These are phyloP conservation scores for Tortrix viridana DNA, from an alignment of 2,888 invertebrate species.

Conservation along the genomic window DNA sequence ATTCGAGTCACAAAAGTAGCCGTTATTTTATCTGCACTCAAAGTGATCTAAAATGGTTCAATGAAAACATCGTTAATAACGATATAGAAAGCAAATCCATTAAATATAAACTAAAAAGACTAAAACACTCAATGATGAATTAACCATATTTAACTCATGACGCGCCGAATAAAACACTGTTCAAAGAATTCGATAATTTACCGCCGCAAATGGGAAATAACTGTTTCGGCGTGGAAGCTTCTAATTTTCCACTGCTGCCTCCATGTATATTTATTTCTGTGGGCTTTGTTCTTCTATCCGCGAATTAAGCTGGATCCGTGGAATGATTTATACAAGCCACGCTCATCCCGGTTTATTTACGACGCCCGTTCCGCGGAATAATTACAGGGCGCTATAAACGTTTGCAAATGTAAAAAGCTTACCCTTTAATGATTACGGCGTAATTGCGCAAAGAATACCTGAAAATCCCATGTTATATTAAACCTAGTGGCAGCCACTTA, in stretches of 20 bases:
- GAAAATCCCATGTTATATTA: constrained; percentile 39
- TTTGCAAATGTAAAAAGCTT: constrained; percentile 78
- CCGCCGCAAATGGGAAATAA: constrained; percentile 59
- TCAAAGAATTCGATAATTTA: constrained; percentile 64
- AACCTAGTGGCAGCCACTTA: constrained; percentile 39
- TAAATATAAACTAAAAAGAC: background rate
- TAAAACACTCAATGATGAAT: constrained; percentile 16
- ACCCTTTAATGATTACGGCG: constrained; percentile 66
- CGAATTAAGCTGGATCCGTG: constrained; percentile 76
- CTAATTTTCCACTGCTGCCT: constrained; percentile 56
- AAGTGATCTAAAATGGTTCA: too few species aligned
- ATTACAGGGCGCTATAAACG: constrained; percentile 77
- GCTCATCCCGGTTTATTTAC: constrained; percentile 82
- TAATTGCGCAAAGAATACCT: constrained; percentile 61
- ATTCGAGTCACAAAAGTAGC: too few species aligned
- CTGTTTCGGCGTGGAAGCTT: constrained; percentile 44
- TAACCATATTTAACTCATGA: constrained; percentile 28
- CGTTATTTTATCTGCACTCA: too few species aligned
- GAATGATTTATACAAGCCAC: constrained; percentile 82
- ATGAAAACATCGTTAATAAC: too few species aligned
- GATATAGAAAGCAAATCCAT: too few species aligned
- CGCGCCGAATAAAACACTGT: constrained; percentile 44
- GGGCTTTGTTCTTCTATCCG: constrained; percentile 81
- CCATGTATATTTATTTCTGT: constrained; percentile 73
- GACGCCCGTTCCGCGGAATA: constrained; percentile 74